These are phyloP conservation scores for Acanthopleura granulata DNA, from an alignment of 2,888 invertebrate species.

Conservation along the genomic window DNA sequence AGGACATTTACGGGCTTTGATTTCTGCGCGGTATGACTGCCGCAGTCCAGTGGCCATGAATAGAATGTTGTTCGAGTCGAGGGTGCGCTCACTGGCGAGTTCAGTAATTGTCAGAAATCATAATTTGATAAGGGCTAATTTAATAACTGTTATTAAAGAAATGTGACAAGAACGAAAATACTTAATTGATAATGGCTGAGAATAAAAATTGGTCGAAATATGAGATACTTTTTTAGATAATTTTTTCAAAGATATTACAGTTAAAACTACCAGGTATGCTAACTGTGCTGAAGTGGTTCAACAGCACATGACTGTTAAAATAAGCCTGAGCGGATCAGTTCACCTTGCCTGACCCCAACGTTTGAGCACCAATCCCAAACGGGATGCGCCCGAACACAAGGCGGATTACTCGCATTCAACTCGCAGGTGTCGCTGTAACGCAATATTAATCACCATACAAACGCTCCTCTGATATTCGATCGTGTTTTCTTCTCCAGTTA, in stretches of 20 bases:
- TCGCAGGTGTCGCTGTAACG: conserved; percentile 18
- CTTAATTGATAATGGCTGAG: too few species aligned
- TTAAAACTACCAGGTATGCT: too few species aligned
- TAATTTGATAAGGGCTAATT: too few species aligned
- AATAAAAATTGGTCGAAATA: too few species aligned
- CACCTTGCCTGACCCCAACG: conserved; percentile 4
- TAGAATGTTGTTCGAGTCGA: not conserved
- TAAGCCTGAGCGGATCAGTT: not conserved
- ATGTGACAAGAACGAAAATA: too few species aligned
- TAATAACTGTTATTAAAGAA: too few species aligned
- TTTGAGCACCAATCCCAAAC: not conserved
- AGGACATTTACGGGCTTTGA: conserved; percentile 7
- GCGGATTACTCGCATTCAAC: not conserved
- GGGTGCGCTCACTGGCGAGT: too few species aligned
- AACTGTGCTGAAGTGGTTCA: too few species aligned
- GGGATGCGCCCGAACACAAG: not conserved
- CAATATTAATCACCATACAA: conserved; percentile 13
- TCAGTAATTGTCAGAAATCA: too few species aligned
- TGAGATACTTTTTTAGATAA: too few species aligned
- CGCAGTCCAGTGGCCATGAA: not conserved
- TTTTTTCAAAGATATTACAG: too few species aligned
- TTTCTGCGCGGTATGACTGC: not conserved
- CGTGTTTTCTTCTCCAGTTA: not conserved
- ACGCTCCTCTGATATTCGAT: conserved; percentile 10
- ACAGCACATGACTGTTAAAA: too few species aligned